Evolutionary conservation across 1,140 invertebrate genomes (phyloP).

Genomic region (Drosophila ironensis): DNA sequence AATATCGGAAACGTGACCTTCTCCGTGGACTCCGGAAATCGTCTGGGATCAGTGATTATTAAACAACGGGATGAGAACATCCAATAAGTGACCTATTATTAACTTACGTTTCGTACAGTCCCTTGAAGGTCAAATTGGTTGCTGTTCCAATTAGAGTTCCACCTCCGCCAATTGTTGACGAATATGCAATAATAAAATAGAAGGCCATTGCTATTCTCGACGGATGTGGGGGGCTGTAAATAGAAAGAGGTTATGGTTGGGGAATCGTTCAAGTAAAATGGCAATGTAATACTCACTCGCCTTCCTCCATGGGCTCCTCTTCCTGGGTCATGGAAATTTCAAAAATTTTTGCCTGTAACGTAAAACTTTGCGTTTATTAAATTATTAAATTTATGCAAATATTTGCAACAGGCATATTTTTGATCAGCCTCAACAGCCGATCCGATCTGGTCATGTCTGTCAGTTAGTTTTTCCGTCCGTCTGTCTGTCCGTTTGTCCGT

Average conservation of each 20-base stretch:
- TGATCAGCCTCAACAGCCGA: background rate
- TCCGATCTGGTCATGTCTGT: too few species aligned
- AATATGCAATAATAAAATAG: conserved; percentile 90
- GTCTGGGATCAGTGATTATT: conserved; percentile 45
- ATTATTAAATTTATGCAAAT: background rate
- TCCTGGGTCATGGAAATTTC: conserved; percentile 48
- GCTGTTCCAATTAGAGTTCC: conserved; percentile 93
- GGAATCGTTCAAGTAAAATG: too few species aligned
- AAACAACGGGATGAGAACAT: too few species aligned
- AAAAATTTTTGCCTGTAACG: conserved; percentile 63
- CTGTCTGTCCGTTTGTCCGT: too few species aligned
- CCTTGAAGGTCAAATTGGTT: conserved; percentile 93
- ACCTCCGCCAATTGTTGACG: conserved; percentile 90
- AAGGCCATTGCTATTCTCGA: conserved; percentile 86
- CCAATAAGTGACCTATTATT: too few species aligned
- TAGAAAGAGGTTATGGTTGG: too few species aligned
- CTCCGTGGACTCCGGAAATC: conserved; percentile 84
- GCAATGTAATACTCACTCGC: conserved; percentile 63
- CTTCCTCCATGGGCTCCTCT: conserved; percentile 56
- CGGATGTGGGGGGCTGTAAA: conserved; percentile 83
- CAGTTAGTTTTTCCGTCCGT: too few species aligned
- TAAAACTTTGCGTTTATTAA: background rate
- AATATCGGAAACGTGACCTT: conserved; percentile 88
- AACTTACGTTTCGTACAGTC: conserved; percentile 86
- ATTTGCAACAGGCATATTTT: background rate